These are phyloP conservation scores for Drosophila ercepeae DNA, from an alignment of 1,140 invertebrate species.

Conservation along the genomic window DNA sequence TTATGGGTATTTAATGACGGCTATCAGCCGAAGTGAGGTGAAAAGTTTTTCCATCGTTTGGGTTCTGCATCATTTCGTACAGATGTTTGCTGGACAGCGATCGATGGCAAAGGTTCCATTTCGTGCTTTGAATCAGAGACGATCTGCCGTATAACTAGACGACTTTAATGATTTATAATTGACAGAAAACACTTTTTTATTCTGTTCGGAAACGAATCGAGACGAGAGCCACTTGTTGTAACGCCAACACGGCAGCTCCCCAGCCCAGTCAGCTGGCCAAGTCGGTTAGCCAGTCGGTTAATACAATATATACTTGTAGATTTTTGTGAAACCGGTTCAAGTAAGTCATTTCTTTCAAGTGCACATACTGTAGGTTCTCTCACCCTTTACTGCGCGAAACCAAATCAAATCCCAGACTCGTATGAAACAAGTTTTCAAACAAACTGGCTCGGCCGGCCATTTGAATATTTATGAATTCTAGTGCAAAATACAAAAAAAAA, in stretches of 20 bases:
- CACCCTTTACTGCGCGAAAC: constrained; percentile 68
- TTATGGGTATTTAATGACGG: constrained; percentile 29
- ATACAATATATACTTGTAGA: constrained; percentile 36
- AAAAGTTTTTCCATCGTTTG: constrained; percentile 29
- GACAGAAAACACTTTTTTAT: constrained; percentile 33
- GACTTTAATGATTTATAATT: constrained; percentile 45
- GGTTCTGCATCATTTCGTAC: too few relatives aligned
- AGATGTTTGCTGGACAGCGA: constrained; percentile 2
- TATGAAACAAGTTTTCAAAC: constrained; percentile 61
- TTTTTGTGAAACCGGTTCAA: constrained; percentile 55
- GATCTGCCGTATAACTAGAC: constrained; percentile 29
- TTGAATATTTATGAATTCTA: constrained; percentile 63
- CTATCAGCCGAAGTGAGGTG: constrained; percentile 5
- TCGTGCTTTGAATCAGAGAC: constrained; percentile 22
- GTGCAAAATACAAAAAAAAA: constrained; percentile 7
- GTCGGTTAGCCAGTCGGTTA: constrained; percentile 3
- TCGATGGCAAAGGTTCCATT: constrained; percentile 1
- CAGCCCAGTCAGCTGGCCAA: constrained; percentile 10
- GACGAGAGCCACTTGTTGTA: constrained; percentile 41
- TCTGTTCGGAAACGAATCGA: neutral
- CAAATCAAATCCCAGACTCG: constrained; percentile 27
- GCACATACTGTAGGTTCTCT: constrained; percentile 57
- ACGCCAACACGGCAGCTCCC: constrained; percentile 28
- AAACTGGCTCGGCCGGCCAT: constrained; percentile 63
- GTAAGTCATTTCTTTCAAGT: constrained; percentile 72